A percentile compares a stretch with the other conserved stretches of the same genome.
Evolutionary conservation across 2,888 invertebrate species (phyloP).

Genomic region (Adelognathus sp.): DNA sequence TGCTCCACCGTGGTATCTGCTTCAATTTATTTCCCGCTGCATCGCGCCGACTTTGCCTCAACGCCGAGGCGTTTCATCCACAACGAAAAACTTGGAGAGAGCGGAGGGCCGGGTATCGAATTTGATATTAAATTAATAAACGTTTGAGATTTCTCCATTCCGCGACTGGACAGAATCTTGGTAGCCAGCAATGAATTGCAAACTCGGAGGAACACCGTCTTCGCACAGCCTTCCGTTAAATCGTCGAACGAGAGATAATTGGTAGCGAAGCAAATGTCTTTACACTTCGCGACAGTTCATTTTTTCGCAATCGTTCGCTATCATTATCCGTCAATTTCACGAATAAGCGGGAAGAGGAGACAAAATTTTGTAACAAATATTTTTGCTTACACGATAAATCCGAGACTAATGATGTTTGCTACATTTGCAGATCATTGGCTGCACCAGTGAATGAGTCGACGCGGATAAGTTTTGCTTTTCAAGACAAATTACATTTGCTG

Average conservation of each 20-base stretch:
- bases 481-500: too few relatives aligned
- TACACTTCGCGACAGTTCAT: too few relatives aligned
- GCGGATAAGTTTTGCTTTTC: too few relatives aligned
- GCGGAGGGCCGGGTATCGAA: conserved; percentile 14
- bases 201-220: neutral
- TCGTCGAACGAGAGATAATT: neutral
- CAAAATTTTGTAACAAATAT: too few relatives aligned
- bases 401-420: too few relatives aligned
- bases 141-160: conserved; percentile 11
- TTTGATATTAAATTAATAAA: conserved; percentile 56
- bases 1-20: conserved; percentile 36
- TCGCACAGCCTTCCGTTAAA: neutral
- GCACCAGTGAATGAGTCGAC: too few relatives aligned
- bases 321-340: too few relatives aligned
- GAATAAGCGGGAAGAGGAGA: too few relatives aligned
- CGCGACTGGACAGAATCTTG: neutral
- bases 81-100: conserved; percentile 7
- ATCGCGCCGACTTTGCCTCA: conserved; percentile 5
- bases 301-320: too few relatives aligned
- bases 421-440: too few relatives aligned
- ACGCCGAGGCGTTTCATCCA: conserved; percentile 8
- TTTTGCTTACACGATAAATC: too few relatives aligned
- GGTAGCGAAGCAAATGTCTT: neutral
- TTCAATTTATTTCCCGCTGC: conserved; percentile 50
- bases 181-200: neutral